Conservation (phyloP, 2,113 vertebrate species). For the Ochotona curzoniae region DNA sequence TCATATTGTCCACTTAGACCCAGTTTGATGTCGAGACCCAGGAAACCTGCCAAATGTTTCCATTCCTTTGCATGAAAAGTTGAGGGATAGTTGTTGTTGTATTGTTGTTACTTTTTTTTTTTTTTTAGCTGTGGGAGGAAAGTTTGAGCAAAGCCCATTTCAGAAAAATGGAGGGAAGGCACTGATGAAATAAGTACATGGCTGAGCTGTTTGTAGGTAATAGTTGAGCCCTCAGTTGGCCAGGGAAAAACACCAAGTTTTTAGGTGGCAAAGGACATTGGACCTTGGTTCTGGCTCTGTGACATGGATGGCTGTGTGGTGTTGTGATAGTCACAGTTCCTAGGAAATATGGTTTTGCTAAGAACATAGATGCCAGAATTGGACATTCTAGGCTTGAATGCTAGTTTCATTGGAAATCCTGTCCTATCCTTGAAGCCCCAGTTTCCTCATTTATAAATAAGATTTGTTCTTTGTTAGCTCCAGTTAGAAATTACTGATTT, state of each 20-base stretch:
- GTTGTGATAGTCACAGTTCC: background rate
- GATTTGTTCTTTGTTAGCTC: background rate
- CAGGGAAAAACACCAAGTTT: background rate
- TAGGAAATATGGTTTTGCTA: background rate
- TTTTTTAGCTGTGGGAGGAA: conserved; percentile 60
- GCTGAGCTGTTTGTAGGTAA: background rate
- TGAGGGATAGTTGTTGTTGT: conserved; percentile 9
- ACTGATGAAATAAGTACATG: conserved; percentile 42
- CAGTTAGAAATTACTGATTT: background rate
- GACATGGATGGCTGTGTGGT: background rate
- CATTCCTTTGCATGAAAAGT: conserved; percentile 61
- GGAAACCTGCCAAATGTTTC: conserved; percentile 68
- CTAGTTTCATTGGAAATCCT: background rate
- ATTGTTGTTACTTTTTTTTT: conserved; percentile 71
- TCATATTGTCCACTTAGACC: background rate
- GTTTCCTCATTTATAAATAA: background rate
- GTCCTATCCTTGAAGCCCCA: background rate
- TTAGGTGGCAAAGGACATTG: background rate
- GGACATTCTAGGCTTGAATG: background rate
- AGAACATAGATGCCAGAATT: background rate
- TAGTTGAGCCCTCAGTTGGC: background rate
- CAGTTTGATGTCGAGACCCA: conserved; percentile 53
- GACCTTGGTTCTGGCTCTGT: background rate
- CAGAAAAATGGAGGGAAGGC: conserved; percentile 20
- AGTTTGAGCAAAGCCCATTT: conserved; percentile 64